Evolutionary conservation across 2,797 vertebrate species (phyloP), one percentile per base, ranked within the genome.

Genomic region (Cryptoblepharus egeriae): DNA sequence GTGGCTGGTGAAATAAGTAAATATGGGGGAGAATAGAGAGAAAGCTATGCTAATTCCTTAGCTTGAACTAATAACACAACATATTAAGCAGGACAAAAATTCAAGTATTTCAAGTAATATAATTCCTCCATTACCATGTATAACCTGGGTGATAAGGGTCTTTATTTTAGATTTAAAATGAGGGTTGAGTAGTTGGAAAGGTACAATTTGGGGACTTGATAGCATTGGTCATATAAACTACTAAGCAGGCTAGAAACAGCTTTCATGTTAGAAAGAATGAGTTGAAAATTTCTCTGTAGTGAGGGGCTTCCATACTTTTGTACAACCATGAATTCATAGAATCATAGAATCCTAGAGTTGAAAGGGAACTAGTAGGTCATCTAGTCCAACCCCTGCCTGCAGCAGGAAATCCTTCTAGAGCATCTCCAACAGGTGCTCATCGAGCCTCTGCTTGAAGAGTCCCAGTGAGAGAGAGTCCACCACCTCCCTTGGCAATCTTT

Each of bases 1-100:
- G 92, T 94, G 92, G 87, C 68, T 70, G 35, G 15, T 71, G 52
- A 58, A 42, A 42, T 78, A 76, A 82, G 73, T 55, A 77, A 55
- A 65, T n/a, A 67, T 52, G 63, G 30, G 45, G 64, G 45, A 15
- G 4, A 11, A 3, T n/a, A n/a, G n/a, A 37, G 32, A 8, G 60
- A 61, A 28, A 2, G 0, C 1, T 65, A 10, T 35, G 45, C 35
- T 24, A 35, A 24, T 68, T 24, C 65, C 65, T 22, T 22, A 37
- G 65, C 3, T 37, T 20, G 37, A 39, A 39, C 32, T 24, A 39
- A 68, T 39, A 68, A 68, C 22, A 39, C 35, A 22, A 39, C 3
- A 10, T 68, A 68, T 1, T 39, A 10, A 11, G 39, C 4, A 68
- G 64, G 49, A 52, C 49, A 37, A 35, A 37, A 30, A 49, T 49